A percentile compares a stretch with the other conserved stretches of the same genome.
These are phyloP conservation scores for Perognathus longimembris DNA, from an alignment of 2,113 vertebrate species.

Conservation along the genomic window DNA sequence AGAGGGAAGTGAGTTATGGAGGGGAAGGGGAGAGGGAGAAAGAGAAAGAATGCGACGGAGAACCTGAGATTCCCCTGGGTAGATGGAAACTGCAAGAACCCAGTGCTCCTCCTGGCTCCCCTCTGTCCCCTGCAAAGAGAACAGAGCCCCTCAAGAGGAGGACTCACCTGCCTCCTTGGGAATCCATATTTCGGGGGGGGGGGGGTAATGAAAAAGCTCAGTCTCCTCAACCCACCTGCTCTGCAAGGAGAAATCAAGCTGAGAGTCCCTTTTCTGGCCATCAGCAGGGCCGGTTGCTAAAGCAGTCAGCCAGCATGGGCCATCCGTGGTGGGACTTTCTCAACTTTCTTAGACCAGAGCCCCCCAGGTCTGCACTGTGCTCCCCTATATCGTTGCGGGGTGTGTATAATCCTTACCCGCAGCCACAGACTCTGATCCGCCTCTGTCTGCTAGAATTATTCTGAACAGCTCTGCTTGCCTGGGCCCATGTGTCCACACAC, in stretches of 20 bases:
- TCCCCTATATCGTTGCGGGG: background rate
- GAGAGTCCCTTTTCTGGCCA: constrained; percentile 24
- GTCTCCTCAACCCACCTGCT: constrained; percentile 32
- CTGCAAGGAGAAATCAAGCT: constrained; percentile 28
- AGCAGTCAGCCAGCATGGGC: background rate
- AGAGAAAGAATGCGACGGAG: constrained; percentile 74
- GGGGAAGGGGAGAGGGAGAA: constrained; percentile 76
- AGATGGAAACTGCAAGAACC: constrained; percentile 76
- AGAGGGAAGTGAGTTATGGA: constrained; percentile 87
- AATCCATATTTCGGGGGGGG: background rate
- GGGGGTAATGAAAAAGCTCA: background rate
- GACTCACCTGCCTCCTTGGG: background rate
- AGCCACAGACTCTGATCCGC: background rate
- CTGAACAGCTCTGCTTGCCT: background rate
- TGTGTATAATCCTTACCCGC: background rate
- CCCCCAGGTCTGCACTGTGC: background rate
- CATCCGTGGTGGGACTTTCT: background rate
- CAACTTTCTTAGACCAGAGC: background rate
- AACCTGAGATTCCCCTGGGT: constrained; percentile 61
- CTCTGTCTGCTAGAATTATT: background rate
- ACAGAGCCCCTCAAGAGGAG: background rate
- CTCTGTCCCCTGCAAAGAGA: constrained; percentile 2
- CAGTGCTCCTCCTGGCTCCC: constrained; percentile 81
- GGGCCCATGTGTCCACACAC: background rate
- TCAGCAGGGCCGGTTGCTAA: background rate